Conservation (phyloP, 2,888 invertebrate genomes). For the Lycophotia porphyrea region DNA sequence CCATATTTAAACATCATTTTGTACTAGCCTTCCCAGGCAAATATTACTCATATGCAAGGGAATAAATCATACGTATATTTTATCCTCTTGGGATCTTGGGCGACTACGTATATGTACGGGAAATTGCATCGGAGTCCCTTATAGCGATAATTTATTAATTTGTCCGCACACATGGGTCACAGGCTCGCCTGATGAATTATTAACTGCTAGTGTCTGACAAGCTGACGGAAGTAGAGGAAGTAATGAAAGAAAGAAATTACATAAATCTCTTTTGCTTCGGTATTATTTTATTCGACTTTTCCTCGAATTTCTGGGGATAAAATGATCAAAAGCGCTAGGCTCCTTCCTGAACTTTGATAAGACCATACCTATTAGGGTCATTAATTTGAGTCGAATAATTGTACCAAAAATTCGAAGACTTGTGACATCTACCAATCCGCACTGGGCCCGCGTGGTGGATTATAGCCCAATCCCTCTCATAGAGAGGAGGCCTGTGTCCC, state of each 20-base stretch:
- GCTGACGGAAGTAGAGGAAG: constrained; percentile 35
- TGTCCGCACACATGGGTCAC: constrained; percentile 64
- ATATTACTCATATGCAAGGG: constrained; percentile 48
- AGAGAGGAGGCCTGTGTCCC: too few species aligned
- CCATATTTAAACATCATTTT: constrained; percentile 48
- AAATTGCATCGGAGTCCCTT: constrained; percentile 76
- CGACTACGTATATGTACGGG: constrained; percentile 68
- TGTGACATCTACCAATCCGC: too few species aligned
- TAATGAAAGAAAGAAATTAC: constrained; percentile 35
- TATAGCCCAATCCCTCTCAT: too few species aligned
- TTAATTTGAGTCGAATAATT: too few species aligned
- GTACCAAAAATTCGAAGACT: too few species aligned
- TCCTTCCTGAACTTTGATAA: constrained; percentile 3
- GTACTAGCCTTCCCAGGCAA: constrained; percentile 28
- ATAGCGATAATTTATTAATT: constrained; percentile 79
- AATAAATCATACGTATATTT: constrained; percentile 58
- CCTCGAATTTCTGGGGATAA: neutral
- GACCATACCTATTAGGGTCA: neutral
- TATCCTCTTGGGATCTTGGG: constrained; percentile 62
- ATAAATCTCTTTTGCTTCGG: constrained; percentile 35
- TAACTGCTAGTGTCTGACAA: constrained; percentile 55
- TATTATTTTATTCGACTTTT: constrained; percentile 17
- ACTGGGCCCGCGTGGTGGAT: too few species aligned
- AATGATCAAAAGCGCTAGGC: neutral
- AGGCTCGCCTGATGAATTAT: constrained; percentile 57